These are phyloP conservation scores for Phania funesta DNA, from an alignment of 2,888 invertebrate genomes.

Conservation along the genomic window DNA sequence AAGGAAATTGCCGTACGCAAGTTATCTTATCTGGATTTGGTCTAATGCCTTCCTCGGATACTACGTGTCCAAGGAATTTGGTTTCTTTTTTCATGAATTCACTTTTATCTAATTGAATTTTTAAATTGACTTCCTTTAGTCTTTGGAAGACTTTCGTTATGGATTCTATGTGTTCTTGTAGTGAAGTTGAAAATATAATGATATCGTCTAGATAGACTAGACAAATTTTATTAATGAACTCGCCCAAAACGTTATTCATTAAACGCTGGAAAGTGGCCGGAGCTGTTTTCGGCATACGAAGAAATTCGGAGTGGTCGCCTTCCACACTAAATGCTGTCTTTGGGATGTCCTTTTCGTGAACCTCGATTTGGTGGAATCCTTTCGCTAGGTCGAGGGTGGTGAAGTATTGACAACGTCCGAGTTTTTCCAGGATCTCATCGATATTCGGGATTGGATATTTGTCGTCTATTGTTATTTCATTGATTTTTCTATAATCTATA, in stretches of 20 bases:
- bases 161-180: conserved; percentile 33
- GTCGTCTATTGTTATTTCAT: background rate
- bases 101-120: conserved; percentile 49
- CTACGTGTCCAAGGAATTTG: no score
- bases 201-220: no score
- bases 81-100: conserved; percentile 2
- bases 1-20: background rate
- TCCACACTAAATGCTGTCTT: no score
- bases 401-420: background rate
- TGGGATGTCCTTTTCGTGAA: no score
- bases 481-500: background rate
- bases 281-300: no score
- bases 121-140: background rate
- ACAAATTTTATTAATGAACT: no score
- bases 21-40: background rate
- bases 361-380: no score
- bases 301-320: no score
- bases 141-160: conserved; percentile 48
- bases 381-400: no score
- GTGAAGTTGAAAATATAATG: no score
- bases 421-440: background rate
- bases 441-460: background rate
- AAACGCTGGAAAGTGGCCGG: no score
- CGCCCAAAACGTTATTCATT: no score
- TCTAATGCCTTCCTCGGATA: background rate